phyloP scores from a whole-genome alignment of 2,113 vertebrate species.

The Cacatua alba region DNA sequence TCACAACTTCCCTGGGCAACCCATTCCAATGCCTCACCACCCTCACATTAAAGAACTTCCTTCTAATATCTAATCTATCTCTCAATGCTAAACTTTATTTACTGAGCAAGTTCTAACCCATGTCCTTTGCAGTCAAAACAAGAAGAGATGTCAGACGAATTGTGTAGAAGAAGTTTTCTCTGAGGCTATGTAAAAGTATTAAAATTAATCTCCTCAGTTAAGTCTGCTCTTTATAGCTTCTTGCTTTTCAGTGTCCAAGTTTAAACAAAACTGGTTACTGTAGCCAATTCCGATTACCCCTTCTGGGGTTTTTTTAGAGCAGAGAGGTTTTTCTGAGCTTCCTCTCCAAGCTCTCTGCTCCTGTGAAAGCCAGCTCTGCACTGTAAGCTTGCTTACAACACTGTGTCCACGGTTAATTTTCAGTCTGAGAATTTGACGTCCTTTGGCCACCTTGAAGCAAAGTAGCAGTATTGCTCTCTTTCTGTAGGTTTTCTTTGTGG shows the following conservation, averaged over 20 bases:
- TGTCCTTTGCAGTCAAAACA: constrained; percentile 55
- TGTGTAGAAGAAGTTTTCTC: constrained; percentile 16
- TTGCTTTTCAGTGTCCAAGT: constrained; percentile 7
- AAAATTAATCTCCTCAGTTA: constrained; percentile 40
- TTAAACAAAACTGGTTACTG: not conserved
- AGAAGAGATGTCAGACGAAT: constrained; percentile 20
- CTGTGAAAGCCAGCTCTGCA: not conserved
- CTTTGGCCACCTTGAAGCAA: not conserved
- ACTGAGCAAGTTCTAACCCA: not conserved
- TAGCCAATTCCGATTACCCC: not conserved
- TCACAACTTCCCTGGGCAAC: too few relatives aligned
- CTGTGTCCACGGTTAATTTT: not conserved
- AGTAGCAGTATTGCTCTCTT: not conserved
- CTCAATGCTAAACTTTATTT: constrained; percentile 12
- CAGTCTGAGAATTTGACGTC: not conserved
- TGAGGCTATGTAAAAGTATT: constrained; percentile 13
- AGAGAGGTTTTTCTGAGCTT: not conserved
- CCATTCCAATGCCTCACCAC: too few relatives aligned
- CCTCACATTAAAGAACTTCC: too few relatives aligned
- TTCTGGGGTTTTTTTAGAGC: not conserved
- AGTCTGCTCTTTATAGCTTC: not conserved
- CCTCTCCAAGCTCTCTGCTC: not conserved
- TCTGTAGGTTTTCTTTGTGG: not conserved
- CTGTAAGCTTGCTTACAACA: not conserved
- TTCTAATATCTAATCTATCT: too few relatives aligned